Evolutionary conservation across 2,888 invertebrate genomes (phyloP).

Genomic region (Dolichopus griseipennis): DNA sequence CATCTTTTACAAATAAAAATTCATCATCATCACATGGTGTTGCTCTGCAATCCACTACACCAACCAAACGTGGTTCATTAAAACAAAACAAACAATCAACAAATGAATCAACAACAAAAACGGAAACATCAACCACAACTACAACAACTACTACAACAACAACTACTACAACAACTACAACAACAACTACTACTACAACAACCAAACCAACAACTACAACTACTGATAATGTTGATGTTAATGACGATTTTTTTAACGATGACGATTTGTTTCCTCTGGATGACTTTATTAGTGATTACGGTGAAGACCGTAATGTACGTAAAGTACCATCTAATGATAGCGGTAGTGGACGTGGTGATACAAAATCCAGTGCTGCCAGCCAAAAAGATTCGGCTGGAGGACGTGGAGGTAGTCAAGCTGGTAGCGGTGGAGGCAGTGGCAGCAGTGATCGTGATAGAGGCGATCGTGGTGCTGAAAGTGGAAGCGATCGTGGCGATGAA

Average conservation of each 20-base stretch:
- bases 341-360: constrained; percentile 24
- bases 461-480: constrained; percentile 31
- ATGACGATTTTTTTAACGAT: constrained; percentile 24
- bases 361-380: constrained; percentile 21
- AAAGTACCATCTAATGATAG: constrained; percentile 27
- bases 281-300: constrained; percentile 51
- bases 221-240: constrained; percentile 26
- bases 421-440: constrained; percentile 23
- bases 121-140: constrained; percentile 32
- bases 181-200: constrained; percentile 14
- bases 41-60: constrained; percentile 35
- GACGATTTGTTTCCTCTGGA: constrained; percentile 25
- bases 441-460: constrained; percentile 23
- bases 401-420: constrained; percentile 21
- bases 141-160: constrained; percentile 33
- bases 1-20: constrained; percentile 49
- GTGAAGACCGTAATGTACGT: constrained; percentile 34
- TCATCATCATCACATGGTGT: constrained; percentile 38
- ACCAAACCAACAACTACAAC: constrained; percentile 12
- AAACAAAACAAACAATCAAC: constrained; percentile 35
- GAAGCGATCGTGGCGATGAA: constrained; percentile 33
- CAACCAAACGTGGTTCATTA: constrained; percentile 35
- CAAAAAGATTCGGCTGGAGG: not conserved
- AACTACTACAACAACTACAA: constrained; percentile 21
- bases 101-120: constrained; percentile 28